These are phyloP conservation scores for Phylloscopus collybita DNA, from an alignment of 2,797 vertebrate species.

Conservation along the genomic window DNA sequence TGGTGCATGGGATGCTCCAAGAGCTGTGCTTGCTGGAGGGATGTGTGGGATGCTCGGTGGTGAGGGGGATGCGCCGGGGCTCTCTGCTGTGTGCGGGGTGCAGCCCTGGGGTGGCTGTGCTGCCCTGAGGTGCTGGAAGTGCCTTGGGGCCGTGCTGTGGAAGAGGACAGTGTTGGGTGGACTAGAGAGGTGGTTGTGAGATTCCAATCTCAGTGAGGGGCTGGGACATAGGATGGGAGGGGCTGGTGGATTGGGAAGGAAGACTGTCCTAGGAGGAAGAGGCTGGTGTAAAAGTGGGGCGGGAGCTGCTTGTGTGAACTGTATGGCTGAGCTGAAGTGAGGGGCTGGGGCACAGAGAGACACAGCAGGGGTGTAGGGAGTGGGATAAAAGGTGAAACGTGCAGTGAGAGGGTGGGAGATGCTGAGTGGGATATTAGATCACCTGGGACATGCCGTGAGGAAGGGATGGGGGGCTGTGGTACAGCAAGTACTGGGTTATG, in stretches of 20 bases:
- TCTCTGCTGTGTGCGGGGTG: neutral
- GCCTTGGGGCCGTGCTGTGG: neutral
- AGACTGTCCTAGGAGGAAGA: neutral
- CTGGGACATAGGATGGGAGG: neutral
- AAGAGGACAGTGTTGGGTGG: neutral
- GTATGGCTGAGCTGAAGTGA: neutral
- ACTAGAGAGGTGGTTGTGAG: neutral
- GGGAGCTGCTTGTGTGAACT: neutral
- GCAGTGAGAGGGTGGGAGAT: neutral
- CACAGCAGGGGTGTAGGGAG: rapidly evolving
- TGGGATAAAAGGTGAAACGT: neutral
- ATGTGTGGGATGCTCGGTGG: neutral
- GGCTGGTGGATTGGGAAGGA: neutral
- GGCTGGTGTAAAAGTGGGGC: neutral
- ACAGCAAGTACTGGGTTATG: neutral
- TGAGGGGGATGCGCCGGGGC: neutral
- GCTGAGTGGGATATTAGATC: neutral
- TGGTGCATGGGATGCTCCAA: neutral
- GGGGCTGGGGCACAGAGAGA: neutral
- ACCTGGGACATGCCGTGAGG: neutral
- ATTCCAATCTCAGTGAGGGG: neutral
- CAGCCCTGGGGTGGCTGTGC: neutral
- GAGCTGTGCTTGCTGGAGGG: neutral
- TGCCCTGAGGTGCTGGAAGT: neutral
- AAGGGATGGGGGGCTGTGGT: neutral